Evolutionary conservation across 2,797 vertebrate genomes (phyloP).

Genomic region (Clangula hyemalis): DNA sequence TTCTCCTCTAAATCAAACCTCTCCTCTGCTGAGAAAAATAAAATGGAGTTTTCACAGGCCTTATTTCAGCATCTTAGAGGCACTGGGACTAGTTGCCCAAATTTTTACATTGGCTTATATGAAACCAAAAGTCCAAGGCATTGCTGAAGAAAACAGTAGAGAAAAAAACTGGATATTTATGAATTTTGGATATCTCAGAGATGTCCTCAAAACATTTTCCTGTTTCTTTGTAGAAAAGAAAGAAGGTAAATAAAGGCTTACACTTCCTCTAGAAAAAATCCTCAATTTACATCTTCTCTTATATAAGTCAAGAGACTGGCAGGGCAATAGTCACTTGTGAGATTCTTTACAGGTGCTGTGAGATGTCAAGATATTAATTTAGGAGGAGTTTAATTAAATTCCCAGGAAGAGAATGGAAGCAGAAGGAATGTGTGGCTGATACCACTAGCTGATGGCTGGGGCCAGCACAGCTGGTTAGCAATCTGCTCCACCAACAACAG

Average conservation of each 20-base stretch:
- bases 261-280: not conserved
- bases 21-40: not conserved
- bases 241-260: not conserved
- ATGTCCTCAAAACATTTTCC: no score
- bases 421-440: not conserved
- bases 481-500: not conserved
- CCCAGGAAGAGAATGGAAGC: not conserved
- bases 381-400: not conserved
- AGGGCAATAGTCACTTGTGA: not conserved
- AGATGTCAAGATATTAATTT: not conserved
- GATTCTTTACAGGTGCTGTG: not conserved
- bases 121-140: not conserved
- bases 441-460: not conserved
- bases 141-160: not conserved
- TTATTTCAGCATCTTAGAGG: not conserved
- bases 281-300: not conserved
- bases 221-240: not conserved
- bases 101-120: not conserved
- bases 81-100: not conserved
- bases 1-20: not conserved
- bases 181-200: not conserved
- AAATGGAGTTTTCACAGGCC: not conserved
- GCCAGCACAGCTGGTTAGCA: not conserved
- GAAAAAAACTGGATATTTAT: not conserved
- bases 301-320: not conserved